Evolutionary conservation across 2,888 invertebrate species (phyloP), one percentile per base, ranked within the genome.

Genomic region (Mesodorylaimus sp.): DNA sequence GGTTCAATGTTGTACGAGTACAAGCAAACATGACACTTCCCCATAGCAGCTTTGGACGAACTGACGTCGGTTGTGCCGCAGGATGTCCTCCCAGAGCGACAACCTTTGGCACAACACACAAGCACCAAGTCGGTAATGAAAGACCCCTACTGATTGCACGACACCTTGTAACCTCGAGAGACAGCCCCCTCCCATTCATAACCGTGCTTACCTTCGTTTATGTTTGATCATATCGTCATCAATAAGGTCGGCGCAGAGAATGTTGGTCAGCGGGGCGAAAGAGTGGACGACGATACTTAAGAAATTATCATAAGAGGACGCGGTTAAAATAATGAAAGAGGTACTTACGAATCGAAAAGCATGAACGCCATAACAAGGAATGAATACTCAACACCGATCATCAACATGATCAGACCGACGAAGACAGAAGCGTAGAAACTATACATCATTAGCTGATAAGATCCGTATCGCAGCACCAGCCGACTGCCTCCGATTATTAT

Each of bases 151-250:
- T n/a, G n/a, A n/a, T n/a, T n/a, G n/a, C n/a, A n/a, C n/a, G n/a
- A n/a, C n/a, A n/a, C n/a, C n/a, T n/a, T n/a, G n/a, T n/a, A n/a
- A n/a, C n/a, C n/a, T n/a, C n/a, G n/a, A n/a, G n/a, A n/a, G n/a
- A n/a, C n/a, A n/a, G n/a, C n/a, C n/a, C n/a, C n/a, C n/a, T n/a
- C n/a, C n/a, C n/a, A n/a, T n/a, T n/a, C n/a, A n/a, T n/a, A n/a
- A n/a, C n/a, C n/a, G n/a, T n/a, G n/a, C n/a, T n/a, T 41, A 59
- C 58, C 52, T 54, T 51, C 60, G 46, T 7, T 59, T 57, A 43
- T 60, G 47, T 1, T 19, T 19, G 13, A 50, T 42, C 13, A 56
- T 53, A 42, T 64, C 64, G 37, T 63, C 62, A 39, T 63, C 64
- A 25, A 64, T 61, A 36, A 63, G 59, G 48, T 44, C 44, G 10